A percentile compares a stretch with the other conserved stretches of the same genome.
These are phyloP conservation scores for Zaprionus africanus DNA, from an alignment of 1,140 invertebrate species.

Conservation along the genomic window DNA sequence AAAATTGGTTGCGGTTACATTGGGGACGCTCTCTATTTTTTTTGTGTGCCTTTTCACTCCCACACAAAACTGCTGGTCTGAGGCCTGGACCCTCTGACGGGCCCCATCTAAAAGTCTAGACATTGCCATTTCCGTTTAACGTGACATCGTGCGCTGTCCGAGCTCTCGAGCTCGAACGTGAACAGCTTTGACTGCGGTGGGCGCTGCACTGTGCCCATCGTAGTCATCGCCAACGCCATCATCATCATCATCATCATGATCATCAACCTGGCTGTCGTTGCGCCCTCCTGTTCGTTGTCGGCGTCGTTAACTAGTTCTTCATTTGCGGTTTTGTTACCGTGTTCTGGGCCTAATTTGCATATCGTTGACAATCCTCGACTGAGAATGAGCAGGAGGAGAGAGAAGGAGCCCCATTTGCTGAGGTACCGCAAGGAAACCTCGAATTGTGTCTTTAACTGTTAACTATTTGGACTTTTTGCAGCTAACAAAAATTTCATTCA, in stretches of 20 bases:
- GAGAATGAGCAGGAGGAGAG: slow-evolving; percentile 18
- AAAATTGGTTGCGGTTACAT: slow-evolving; percentile 65
- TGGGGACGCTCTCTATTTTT: background rate
- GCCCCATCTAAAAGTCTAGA: slow-evolving; percentile 65
- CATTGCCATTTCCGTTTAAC: slow-evolving; percentile 81
- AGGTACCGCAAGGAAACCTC: background rate
- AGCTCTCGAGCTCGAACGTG: slow-evolving; percentile 1
- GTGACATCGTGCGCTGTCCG: slow-evolving; percentile 52
- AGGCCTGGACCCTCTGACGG: background rate
- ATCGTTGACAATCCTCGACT: slow-evolving; percentile 31
- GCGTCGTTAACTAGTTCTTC: slow-evolving; percentile 40
- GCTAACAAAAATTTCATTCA: background rate
- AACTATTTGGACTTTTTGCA: slow-evolving; percentile 9
- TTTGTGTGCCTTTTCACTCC: slow-evolving; percentile 16
- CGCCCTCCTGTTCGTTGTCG: slow-evolving; percentile 23
- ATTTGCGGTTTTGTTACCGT: slow-evolving; percentile 57
- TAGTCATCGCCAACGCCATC: slow-evolving; percentile 54
- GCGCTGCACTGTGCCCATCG: background rate
- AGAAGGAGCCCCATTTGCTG: background rate
- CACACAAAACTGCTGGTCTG: slow-evolving; percentile 4
- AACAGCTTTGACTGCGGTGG: background rate
- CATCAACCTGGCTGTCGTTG: slow-evolving; percentile 36
- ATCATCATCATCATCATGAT: slow-evolving; percentile 47
- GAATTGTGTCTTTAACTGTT: slow-evolving; percentile 10
- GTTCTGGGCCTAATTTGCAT: slow-evolving; percentile 58